Evolutionary conservation across 64 coral and sea anemone species (phyloP), one percentile per base, ranked within the genome.

Genomic region (Trachythela sp.): DNA sequence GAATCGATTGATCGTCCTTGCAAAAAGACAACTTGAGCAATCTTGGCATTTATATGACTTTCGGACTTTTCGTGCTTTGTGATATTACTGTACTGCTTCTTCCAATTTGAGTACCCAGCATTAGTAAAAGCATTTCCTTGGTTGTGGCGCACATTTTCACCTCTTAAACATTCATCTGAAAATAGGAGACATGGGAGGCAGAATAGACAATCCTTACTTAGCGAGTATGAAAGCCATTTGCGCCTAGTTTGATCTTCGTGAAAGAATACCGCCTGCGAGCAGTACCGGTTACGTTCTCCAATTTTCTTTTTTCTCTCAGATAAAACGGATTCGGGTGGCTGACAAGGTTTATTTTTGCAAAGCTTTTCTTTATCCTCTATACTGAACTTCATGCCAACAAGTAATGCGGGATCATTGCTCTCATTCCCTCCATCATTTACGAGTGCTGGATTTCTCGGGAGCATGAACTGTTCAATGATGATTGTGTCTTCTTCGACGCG

Each of bases 171-270:
- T 80, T 80, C 75, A 80, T 80, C 75, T 39, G 75, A 80, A 80
- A 80, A 80, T 39, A 80, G 33, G 8, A 80, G 37, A 80, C 75
- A 80, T 80, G 75, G 32, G 15, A 80, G 75, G 37, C 75, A 80
- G 37, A 80, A 80, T 4, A 80, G 75, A 80, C 11, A 80, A 80
- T 80, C 75, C 75, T 80, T 80, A 39, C 75, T 80, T 80, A 80
- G 37, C 33, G 30, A 72, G 33, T 72, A 72, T 72, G 68, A 31
- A 27, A 72, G 33, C 68, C 68, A 72, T 72, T 72, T 72, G n/a
- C 68, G 24, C 33, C 68, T n/a, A n/a, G n/a, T n/a, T n/a, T n/a
- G n/a, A n/a, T n/a, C n/a, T n/a, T n/a, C n/a, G n/a, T n/a, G n/a
- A n/a, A n/a, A n/a, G n/a, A n/a, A 80, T 80, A 14, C 38, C 8